Conservation (phyloP, 2,797 vertebrate species). For the Hoplostethus atlanticus region DNA sequence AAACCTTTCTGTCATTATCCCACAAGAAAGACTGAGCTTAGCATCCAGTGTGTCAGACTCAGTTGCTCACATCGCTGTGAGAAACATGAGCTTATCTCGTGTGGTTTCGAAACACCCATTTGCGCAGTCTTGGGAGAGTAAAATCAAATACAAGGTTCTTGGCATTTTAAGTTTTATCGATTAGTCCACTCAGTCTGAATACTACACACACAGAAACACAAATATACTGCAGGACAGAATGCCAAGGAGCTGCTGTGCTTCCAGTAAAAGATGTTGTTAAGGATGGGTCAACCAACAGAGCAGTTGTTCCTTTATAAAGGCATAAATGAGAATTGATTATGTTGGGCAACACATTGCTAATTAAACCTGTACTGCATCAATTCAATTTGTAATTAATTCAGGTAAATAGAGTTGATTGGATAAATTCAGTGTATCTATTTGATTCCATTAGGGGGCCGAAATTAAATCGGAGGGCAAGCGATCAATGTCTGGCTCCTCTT, state of each 20-base stretch:
- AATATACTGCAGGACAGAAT: slow-evolving; percentile 54
- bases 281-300: slow-evolving; percentile 64
- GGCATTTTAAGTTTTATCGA: slow-evolving; percentile 83
- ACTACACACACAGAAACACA: slow-evolving; percentile 41
- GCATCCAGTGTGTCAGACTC: slow-evolving; percentile 59
- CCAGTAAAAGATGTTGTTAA: slow-evolving; percentile 60
- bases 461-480: slow-evolving; percentile 76
- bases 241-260: slow-evolving; percentile 57
- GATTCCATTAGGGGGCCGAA: slow-evolving; percentile 80
- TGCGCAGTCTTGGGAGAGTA: slow-evolving; percentile 64
- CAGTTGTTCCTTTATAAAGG: slow-evolving; percentile 55
- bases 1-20: slow-evolving; percentile 63
- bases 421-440: slow-evolving; percentile 82
- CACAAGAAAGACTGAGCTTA: slow-evolving; percentile 53
- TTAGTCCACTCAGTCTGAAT: slow-evolving; percentile 69
- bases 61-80: slow-evolving; percentile 66
- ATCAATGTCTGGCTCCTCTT: slow-evolving; percentile 69
- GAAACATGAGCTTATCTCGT: slow-evolving; percentile 77
- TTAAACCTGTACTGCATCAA: slow-evolving; percentile 80
- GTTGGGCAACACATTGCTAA: slow-evolving; percentile 78
- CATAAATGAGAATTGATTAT: slow-evolving; percentile 82
- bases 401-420: slow-evolving; percentile 82
- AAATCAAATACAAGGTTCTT: slow-evolving; percentile 79
- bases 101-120: slow-evolving; percentile 58
- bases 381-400: slow-evolving; percentile 82